Evolutionary conservation across 1,140 invertebrate species (phyloP), one percentile per base, ranked within the genome.

Genomic region (Penaeus indicus): DNA sequence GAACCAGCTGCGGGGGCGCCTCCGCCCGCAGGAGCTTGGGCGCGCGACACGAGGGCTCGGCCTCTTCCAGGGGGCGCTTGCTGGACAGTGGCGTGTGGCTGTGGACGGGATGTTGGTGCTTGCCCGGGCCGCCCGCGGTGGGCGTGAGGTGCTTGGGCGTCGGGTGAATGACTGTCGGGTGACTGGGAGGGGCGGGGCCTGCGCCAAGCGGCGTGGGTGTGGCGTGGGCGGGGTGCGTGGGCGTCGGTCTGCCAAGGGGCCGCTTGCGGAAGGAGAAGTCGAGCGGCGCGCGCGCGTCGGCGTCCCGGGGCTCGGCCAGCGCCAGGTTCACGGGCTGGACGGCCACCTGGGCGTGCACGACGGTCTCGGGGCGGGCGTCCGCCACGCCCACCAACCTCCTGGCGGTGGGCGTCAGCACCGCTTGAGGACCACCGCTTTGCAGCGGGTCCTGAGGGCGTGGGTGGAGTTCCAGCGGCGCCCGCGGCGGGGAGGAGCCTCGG

Each of bases 301-400:
- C 64, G n/a, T 85, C 82, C 1, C 42, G 88, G 27, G 84, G 83
- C 19, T 72, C 61, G 22, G 69, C 25, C 42, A 86, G 25, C 21
- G 89, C 61, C 8, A 84, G 63, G 62, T 83, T 83, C 10, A 88
- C 85, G 13, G 89, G 89, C 47, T 87, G 67, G 27, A 90, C 54
- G 16, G 89, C 85, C n/a, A 88, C 89, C 67, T 90, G 89, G 1
- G 89, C 85, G 5, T 77, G 80, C 18, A 90, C 85, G 16, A 90
- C 61, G 19, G 85, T 87, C 75, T 90, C 85, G 38, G 69, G 47
- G 22, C 85, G 85, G n/a, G 27, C 19, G n/a, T 86, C 89, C 19
- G 84, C 47, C 22, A 25, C n/a, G 32, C 64, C 63, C 19, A 88
- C 42, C 16, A 69, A 61, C 54, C 85, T 61, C 18, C 85, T 27